These are phyloP conservation scores for Aldrovandia affinis DNA, from an alignment of 2,797 vertebrate genomes.

Conservation along the genomic window DNA sequence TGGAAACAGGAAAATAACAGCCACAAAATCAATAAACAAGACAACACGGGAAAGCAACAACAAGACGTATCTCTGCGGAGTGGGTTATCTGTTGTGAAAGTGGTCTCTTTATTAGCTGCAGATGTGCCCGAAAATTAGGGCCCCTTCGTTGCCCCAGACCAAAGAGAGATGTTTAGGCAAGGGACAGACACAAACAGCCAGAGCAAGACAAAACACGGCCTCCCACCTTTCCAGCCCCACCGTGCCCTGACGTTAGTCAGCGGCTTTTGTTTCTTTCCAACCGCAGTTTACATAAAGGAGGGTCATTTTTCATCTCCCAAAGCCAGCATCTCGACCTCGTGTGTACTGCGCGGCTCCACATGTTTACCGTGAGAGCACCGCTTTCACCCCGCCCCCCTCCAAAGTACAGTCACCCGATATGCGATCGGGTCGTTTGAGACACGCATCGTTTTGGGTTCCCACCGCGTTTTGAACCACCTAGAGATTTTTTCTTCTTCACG, in stretches of 20 bases:
- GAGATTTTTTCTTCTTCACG: constrained; percentile 4
- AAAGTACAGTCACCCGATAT: constrained; percentile 63
- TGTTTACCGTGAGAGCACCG: constrained; percentile 46
- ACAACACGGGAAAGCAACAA: constrained; percentile 40
- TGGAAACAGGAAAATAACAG: constrained; percentile 33
- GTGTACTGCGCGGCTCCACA: constrained; percentile 55
- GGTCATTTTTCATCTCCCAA: constrained; percentile 67
- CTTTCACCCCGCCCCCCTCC: constrained; percentile 43
- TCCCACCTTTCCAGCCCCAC: constrained; percentile 58
- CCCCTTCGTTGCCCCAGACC: constrained; percentile 44
- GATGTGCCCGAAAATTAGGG: constrained; percentile 49
- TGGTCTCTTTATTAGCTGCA: constrained; percentile 44
- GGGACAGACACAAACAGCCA: constrained; percentile 50
- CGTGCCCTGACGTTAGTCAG: constrained; percentile 66
- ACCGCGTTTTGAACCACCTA: constrained; percentile 54
- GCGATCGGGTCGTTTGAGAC: constrained; percentile 56
- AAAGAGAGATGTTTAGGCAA: constrained; percentile 57
- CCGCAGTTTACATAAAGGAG: constrained; percentile 71
- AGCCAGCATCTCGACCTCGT: constrained; percentile 55
- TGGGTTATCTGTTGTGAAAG: constrained; percentile 17
- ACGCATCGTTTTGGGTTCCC: constrained; percentile 62
- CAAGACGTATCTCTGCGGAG: constrained; percentile 16
- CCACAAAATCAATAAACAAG: constrained; percentile 52
- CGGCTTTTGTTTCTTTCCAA: constrained; percentile 73
- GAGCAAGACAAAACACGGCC: constrained; percentile 53